Conservation (phyloP, 2,113 vertebrate genomes). For the Sapajus apella region DNA sequence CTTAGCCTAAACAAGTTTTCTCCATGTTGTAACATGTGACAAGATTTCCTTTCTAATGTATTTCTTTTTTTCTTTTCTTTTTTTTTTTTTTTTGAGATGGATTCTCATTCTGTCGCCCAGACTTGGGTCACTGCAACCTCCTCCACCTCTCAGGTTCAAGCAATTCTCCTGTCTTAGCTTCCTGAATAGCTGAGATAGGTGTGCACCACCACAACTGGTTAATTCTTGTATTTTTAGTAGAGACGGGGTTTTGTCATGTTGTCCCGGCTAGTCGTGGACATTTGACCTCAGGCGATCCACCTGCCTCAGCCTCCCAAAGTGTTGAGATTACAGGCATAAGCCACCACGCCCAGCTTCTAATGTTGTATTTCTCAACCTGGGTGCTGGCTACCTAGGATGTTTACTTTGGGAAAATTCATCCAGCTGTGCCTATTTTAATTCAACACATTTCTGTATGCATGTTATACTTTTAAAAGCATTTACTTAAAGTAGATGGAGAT, state of each 20-base stretch:
- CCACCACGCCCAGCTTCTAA: background rate
- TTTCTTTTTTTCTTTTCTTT: background rate
- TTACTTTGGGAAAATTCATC: constrained; percentile 12
- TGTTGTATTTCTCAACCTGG: constrained; percentile 7
- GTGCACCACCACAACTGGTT: background rate
- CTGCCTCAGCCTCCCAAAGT: background rate
- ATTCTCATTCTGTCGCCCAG: background rate
- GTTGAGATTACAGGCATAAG: background rate
- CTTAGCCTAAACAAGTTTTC: background rate
- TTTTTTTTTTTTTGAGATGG: background rate
- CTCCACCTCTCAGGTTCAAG: background rate
- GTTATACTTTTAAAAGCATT: background rate
- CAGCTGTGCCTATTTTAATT: background rate
- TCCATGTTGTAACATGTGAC: background rate
- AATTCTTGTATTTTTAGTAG: background rate
- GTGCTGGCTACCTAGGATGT: background rate
- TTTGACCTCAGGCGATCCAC: background rate
- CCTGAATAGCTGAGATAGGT: background rate
- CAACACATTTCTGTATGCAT: background rate
- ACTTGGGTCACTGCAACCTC: background rate
- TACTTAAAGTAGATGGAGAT: background rate
- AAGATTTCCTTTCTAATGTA: background rate
- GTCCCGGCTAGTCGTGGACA: background rate
- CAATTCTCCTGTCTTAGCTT: background rate
- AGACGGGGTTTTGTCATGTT: background rate